A percentile compares a stretch with the other conserved stretches of the same genome.
Conservation (phyloP, 2,888 invertebrate species). For the Stenotaenia linearis region DNA sequence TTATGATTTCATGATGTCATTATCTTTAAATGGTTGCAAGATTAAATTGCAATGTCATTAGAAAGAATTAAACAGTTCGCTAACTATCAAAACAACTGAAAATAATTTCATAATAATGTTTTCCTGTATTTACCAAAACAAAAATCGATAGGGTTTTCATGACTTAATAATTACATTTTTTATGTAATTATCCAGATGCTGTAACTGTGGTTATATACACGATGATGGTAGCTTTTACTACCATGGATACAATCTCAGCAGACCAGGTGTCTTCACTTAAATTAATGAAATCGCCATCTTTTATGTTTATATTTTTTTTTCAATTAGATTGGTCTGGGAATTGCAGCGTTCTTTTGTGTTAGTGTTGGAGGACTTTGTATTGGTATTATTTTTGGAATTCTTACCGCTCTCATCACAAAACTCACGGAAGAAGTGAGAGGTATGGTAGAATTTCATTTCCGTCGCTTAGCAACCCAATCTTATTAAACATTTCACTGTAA, state of each 20-base stretch:
- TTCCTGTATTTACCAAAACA: too few relatives aligned
- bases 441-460: constrained; percentile 33
- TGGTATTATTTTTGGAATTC: constrained; percentile 50
- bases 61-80: background rate
- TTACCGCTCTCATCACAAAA: constrained; percentile 48
- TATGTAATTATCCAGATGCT: constrained; percentile 47
- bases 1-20: background rate
- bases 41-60: background rate
- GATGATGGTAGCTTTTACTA: constrained; percentile 50
- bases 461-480: background rate
- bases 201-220: constrained; percentile 56
- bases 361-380: constrained; percentile 51
- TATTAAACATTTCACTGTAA: background rate
- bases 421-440: constrained; percentile 44
- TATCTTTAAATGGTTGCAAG: background rate
- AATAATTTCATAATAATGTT: background rate
- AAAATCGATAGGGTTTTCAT: background rate
- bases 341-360: constrained; percentile 52
- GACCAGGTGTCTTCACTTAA: constrained; percentile 39
- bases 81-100: background rate
- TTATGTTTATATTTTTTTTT: background rate
- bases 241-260: constrained; percentile 41
- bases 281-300: background rate
- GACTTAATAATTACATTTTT: background rate
- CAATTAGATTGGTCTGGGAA: constrained; percentile 42